A percentile compares a stretch with the other conserved stretches of the same genome.
phyloP scores from a whole-genome alignment of 1,140 invertebrate species.

The Drosophila obscura region DNA sequence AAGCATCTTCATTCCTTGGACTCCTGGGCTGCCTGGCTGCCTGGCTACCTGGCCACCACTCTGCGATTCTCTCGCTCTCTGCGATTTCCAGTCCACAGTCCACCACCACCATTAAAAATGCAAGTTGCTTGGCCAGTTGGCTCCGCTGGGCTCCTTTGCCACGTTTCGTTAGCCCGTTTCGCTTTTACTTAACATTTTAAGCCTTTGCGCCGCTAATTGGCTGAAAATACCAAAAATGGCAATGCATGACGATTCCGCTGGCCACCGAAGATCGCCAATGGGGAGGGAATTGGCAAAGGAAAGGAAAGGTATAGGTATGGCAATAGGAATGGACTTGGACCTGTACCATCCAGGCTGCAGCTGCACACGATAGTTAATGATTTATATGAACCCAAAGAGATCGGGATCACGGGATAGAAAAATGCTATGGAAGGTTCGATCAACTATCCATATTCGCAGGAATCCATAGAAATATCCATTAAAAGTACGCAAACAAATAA shows the following conservation, averaged over 20 bases:
- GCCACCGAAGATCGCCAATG: conserved; percentile 1
- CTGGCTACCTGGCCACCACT: not conserved
- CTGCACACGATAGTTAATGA: not conserved
- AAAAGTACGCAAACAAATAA: too few species aligned
- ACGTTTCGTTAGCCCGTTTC: conserved; percentile 72
- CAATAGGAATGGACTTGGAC: conserved; percentile 14
- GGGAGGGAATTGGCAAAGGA: conserved; percentile 9
- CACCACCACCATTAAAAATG: conserved; percentile 74
- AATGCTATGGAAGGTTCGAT: too few species aligned
- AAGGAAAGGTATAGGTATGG: conserved; percentile 8
- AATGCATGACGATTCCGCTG: conserved; percentile 66
- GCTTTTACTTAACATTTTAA: conserved; percentile 82
- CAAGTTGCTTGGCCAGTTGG: conserved; percentile 59
- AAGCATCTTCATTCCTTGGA: conserved; percentile 38
- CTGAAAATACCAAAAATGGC: conserved; percentile 83
- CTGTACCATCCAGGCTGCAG: not conserved
- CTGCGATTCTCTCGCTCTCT: not conserved
- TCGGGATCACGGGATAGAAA: too few species aligned
- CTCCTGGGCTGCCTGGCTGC: conserved; percentile 2
- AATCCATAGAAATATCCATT: too few species aligned
- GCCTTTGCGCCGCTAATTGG: conserved; percentile 82
- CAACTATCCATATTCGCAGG: too few species aligned
- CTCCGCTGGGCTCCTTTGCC: conserved; percentile 48
- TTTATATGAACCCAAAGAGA: too few species aligned
- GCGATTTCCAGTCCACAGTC: conserved; percentile 21